phyloP scores from a whole-genome alignment of 1,140 invertebrate genomes.

The Pseudomyrmex sp. region DNA sequence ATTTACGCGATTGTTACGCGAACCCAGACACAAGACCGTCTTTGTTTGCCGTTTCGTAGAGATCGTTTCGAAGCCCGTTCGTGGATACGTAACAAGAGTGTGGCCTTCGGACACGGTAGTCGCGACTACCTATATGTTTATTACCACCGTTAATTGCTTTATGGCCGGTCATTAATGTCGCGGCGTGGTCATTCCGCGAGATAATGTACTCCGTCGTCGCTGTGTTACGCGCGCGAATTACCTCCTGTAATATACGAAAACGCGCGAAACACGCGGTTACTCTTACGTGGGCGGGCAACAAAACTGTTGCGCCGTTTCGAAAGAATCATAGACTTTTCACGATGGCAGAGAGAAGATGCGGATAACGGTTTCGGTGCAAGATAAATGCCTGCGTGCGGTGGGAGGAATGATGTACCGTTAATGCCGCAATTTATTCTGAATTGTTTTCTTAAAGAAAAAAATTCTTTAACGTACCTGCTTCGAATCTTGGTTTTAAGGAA shows the following conservation, averaged over 20 bases:
- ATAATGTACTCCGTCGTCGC: constrained; percentile 75
- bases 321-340: constrained; percentile 52
- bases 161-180: constrained; percentile 73
- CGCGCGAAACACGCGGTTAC: constrained; percentile 30
- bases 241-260: constrained; percentile 33
- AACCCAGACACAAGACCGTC: background rate
- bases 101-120: constrained; percentile 43
- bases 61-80: background rate
- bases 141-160: constrained; percentile 76
- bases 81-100: constrained; percentile 45
- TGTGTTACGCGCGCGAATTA: constrained; percentile 19
- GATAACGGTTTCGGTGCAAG: constrained; percentile 22
- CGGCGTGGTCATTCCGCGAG: constrained; percentile 72
- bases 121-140: constrained; percentile 63
- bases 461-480: too few relatives aligned
- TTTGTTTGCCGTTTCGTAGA: constrained; percentile 30
- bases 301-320: constrained; percentile 29
- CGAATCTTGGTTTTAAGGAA: background rate
- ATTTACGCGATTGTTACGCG: constrained; percentile 53
- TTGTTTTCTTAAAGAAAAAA: too few relatives aligned
- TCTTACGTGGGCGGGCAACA: constrained; percentile 56
- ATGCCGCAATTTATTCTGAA: background rate
- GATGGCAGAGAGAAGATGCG: constrained; percentile 7
- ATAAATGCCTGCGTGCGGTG: constrained; percentile 7
- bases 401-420: background rate